Evolutionary conservation across 2,888 invertebrate species (phyloP).

Genomic region (Chloroclystis v-ata): DNA sequence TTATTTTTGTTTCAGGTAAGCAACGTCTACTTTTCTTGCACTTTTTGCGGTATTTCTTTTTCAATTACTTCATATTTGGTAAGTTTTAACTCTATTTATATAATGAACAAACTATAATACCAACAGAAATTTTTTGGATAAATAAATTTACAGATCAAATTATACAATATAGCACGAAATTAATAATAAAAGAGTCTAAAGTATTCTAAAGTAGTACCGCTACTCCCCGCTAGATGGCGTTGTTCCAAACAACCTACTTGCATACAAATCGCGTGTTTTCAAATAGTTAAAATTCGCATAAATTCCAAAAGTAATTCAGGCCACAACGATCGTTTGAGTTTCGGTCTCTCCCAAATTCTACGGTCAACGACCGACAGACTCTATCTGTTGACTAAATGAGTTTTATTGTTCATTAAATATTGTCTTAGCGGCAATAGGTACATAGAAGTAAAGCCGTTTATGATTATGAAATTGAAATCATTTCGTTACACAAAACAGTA

Average conservation of each 20-base stretch:
- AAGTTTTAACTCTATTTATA: too few species aligned
- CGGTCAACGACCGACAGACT: slow-evolving; percentile 18
- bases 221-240: slow-evolving; percentile 29
- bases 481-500: background rate
- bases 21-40: too few species aligned
- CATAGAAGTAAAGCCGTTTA: background rate
- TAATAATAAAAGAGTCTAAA: background rate
- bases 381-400: slow-evolving; percentile 1
- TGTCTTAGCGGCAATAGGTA: background rate
- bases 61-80: too few species aligned
- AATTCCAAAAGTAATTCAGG: slow-evolving; percentile 27
- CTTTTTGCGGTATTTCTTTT: too few species aligned
- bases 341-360: slow-evolving; percentile 15
- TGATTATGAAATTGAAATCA: background rate
- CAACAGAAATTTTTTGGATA: too few species aligned
- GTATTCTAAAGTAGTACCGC: slow-evolving; percentile 1
- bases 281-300: slow-evolving; percentile 19
- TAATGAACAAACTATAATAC: too few species aligned
- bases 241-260: background rate
- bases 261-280: slow-evolving; percentile 16
- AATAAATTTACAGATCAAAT: too few species aligned
- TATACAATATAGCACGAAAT: too few species aligned
- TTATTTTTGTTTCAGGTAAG: slow-evolving; percentile 36
- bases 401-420: slow-evolving; percentile 7
- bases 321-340: slow-evolving; percentile 20